Conservation (phyloP, 2,113 vertebrate genomes). For the Oceanites oceanicus region DNA sequence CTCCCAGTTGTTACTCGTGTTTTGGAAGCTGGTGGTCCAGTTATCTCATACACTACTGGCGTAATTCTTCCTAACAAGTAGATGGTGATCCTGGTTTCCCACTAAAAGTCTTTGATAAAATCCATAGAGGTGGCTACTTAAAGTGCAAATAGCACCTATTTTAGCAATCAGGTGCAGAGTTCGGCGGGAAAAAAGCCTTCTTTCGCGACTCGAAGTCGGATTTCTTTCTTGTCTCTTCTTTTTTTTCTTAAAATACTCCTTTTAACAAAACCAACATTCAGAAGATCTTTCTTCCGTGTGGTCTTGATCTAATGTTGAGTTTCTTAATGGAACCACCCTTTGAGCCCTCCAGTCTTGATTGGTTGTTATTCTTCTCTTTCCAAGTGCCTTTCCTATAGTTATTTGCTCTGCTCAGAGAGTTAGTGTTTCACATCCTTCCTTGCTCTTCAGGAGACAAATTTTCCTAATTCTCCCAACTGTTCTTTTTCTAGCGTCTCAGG, state of each 20-base stretch:
- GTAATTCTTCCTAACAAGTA: neutral
- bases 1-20: neutral
- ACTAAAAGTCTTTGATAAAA: slow-evolving; percentile 3
- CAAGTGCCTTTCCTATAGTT: slow-evolving; percentile 2
- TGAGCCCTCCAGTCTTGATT: neutral
- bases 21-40: neutral
- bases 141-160: slow-evolving; percentile 47
- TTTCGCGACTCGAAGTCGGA: slow-evolving; percentile 19
- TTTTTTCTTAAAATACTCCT: neutral
- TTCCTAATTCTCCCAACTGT: neutral
- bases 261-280: slow-evolving; percentile 29
- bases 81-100: slow-evolving; percentile 11
- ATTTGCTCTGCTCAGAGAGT: slow-evolving; percentile 3
- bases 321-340: slow-evolving; percentile 22
- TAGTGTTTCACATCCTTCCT: neutral
- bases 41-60: neutral
- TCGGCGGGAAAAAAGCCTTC: neutral
- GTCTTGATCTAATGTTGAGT: slow-evolving; percentile 14
- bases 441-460: neutral
- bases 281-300: slow-evolving; percentile 21
- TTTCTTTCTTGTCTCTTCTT: neutral
- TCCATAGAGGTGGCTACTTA: neutral
- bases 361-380: slow-evolving; percentile 19
- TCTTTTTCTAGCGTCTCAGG: neutral
- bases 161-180: slow-evolving; percentile 30